phyloP scores from a whole-genome alignment of 1,140 invertebrate genomes.

The Neodiprion virginianus region DNA sequence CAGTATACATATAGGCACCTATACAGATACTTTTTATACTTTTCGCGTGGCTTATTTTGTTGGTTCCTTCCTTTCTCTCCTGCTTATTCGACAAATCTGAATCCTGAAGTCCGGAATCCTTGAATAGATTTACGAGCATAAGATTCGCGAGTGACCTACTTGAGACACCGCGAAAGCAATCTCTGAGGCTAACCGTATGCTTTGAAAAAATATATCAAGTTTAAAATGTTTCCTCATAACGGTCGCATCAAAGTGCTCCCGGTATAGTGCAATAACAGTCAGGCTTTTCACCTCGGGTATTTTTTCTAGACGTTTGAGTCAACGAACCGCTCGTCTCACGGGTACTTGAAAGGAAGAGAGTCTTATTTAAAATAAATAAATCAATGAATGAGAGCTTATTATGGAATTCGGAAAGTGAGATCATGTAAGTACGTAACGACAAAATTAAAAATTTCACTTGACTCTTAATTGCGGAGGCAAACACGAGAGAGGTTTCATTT shows the following conservation, averaged over 20 bases:
- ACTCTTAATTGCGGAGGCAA: no score
- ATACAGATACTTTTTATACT: no score
- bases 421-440: no score
- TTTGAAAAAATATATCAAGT: neutral
- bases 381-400: no score
- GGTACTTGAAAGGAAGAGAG: no score
- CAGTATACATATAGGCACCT: neutral
- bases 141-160: neutral
- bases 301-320: neutral
- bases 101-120: neutral
- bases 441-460: no score
- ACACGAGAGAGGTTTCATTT: no score
- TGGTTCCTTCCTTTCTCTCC: no score
- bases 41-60: no score
- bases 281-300: neutral
- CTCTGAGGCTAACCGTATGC: neutral
- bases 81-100: neutral
- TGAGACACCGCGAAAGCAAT: neutral
- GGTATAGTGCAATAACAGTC: neutral
- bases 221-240: neutral
- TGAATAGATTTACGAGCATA: neutral
- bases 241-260: neutral
- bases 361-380: no score
- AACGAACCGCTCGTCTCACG: neutral
- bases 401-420: no score